Conservation (phyloP, 2,797 vertebrate genomes). For the Sebastes paucispinis region DNA sequence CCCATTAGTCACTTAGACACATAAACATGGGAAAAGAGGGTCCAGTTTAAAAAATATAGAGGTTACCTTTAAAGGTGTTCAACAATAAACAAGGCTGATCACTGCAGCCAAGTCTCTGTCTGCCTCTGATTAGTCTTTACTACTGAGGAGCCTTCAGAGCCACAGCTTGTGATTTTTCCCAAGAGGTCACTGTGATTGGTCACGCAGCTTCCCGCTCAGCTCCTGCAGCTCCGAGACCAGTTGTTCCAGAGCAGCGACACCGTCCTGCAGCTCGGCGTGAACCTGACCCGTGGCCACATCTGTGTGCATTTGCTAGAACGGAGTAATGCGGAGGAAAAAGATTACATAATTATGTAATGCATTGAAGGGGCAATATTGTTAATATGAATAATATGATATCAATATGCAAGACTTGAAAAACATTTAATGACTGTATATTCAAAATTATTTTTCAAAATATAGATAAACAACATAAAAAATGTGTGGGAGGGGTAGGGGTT, state of each 20-base stretch:
- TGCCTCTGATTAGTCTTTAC: background rate
- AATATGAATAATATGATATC: too few relatives aligned
- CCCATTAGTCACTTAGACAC: too few relatives aligned
- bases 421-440: too few relatives aligned
- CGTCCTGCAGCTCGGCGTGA: slow-evolving; percentile 80
- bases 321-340: background rate
- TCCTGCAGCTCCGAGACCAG: slow-evolving; percentile 87
- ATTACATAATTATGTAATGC: background rate
- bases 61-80: background rate
- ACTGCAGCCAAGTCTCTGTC: background rate
- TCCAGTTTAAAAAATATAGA: background rate
- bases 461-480: too few relatives aligned
- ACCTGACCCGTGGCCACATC: slow-evolving; percentile 85
- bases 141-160: background rate
- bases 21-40: background rate
- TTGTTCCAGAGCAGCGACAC: slow-evolving; percentile 82
- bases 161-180: background rate
- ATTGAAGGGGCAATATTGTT: background rate
- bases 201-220: slow-evolving; percentile 82
- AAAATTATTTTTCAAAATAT: too few relatives aligned
- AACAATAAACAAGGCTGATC: background rate
- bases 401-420: too few relatives aligned
- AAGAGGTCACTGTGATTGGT: slow-evolving; percentile 69
- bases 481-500: too few relatives aligned
- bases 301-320: slow-evolving; percentile 88